Evolutionary conservation across 2,888 invertebrate species (phyloP).

Genomic region (Latrodectus hesperus): DNA sequence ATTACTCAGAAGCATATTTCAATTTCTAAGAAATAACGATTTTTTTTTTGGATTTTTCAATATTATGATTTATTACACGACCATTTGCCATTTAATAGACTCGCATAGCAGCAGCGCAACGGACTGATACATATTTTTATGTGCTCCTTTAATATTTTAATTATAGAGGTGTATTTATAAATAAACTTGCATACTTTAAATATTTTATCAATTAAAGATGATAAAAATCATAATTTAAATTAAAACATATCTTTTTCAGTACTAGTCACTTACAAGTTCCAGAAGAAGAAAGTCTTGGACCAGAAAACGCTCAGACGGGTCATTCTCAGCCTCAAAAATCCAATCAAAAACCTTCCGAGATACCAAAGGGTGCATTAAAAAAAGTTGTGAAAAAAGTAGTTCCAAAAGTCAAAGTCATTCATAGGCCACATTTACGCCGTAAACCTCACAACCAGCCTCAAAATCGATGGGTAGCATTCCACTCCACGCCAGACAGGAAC

Average conservation of each 20-base stretch:
- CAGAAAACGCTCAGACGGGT: background rate
- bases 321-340: background rate
- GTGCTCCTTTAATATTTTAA: no score
- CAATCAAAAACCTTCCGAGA: conserved; percentile 6
- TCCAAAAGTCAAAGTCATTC: background rate
- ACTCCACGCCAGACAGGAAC: conserved; percentile 2
- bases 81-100: no score
- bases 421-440: conserved; percentile 28
- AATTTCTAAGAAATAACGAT: no score
- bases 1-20: no score
- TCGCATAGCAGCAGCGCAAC: no score
- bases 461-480: conserved; percentile 62
- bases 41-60: no score
- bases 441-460: conserved; percentile 30
- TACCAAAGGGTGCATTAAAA: conserved; percentile 29
- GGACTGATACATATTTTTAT: no score
- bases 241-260: background rate
- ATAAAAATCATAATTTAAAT: no score
- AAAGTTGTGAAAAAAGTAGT: conserved; percentile 49
- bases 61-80: no score
- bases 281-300: conserved; percentile 27
- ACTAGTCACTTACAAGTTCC: conserved; percentile 6
- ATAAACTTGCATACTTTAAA: no score
- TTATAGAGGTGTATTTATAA: no score
- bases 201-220: no score